Base-by-base conservation (phyloP, 2,888 invertebrate species). In the Nasonia oneida region DNA sequence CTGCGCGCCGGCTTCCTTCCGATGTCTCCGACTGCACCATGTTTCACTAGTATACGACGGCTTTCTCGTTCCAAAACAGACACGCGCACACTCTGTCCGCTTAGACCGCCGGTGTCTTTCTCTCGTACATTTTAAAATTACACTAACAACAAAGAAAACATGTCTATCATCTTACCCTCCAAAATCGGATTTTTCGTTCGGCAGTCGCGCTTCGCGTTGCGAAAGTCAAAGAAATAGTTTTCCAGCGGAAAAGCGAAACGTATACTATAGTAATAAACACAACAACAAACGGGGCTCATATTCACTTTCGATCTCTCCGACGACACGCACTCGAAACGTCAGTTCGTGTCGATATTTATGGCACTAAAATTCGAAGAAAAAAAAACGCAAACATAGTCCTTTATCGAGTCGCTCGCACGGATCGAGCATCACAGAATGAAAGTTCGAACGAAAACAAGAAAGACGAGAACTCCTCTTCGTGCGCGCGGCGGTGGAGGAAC, bases 401-500 rank as follows among this genome's bases (percentile, higher is more conserved):
- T 76, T 75, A 3, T 78, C 39, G 37, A 29, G 57, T 29, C 57
- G 57, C 57, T n/a, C 23, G 23, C 83, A 53, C 84, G 74, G 78
- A 77, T 76, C 53, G n/a, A 82, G 67, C 84, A 87, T 87, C 87
- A 87, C 87, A 87, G 87, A 87, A 86, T 85, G n/a, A 78, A 85
- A 87, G 75, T 83, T 78, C 15, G 57, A 61, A 61, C 23, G 53
- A 23, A 14, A 57, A 73, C 6, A 73, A 73, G 23, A 53, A 53
- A 53, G 5, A 33, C 4, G 33, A 50, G 57, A 85, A 12, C 64
- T 50, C 42, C 15, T 57, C 29, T 42, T 42, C 1, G 5, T 1
- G 42, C 42, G 8, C 10, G 2, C 15, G n/a, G 37, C 29, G 29
- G 10, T 18, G 29, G 64, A 61, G 23, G 75, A 80, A 90, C 95